These are phyloP conservation scores for Bombylius major DNA, from an alignment of 2,888 invertebrate genomes.

Conservation along the genomic window DNA sequence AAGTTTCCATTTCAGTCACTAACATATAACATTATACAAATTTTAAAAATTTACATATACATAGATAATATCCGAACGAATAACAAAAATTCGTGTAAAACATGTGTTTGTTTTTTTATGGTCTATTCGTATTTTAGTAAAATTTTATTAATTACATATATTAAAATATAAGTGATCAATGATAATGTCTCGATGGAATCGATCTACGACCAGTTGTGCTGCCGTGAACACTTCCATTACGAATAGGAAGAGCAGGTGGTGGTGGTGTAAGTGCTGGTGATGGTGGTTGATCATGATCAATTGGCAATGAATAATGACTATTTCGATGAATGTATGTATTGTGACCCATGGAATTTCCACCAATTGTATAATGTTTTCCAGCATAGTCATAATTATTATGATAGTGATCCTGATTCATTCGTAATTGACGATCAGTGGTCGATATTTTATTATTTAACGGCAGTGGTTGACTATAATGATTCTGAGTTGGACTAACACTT, in stretches of 20 bases:
- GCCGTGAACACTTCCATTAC: conserved; percentile 25
- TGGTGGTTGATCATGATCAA: conserved; percentile 30
- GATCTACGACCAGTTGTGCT: conserved; percentile 28
- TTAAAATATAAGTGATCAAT: conserved; percentile 7
- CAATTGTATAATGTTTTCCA: conserved; percentile 24
- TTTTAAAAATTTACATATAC: no score
- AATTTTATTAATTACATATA: no score
- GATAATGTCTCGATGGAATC: conserved; percentile 20
- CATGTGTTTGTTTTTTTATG: no score
- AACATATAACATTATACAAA: no score
- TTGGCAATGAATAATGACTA: conserved; percentile 33
- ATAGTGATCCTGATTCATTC: conserved; percentile 29
- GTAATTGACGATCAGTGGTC: conserved; percentile 24
- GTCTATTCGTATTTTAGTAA: no score
- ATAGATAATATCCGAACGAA: no score
- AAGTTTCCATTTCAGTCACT: no score
- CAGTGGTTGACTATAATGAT: conserved; percentile 33
- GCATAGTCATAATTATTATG: conserved; percentile 26
- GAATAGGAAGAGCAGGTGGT: conserved; percentile 32
- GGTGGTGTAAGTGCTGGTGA: conserved; percentile 31
- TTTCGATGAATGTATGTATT: conserved; percentile 31
- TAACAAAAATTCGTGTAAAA: no score
- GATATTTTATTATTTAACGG: conserved; percentile 16
- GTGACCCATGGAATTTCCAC: conserved; percentile 1
- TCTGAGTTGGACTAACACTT: conserved; percentile 22